phyloP scores from a whole-genome alignment of 2,797 vertebrate species.

The Zonotrichia albicollis region DNA sequence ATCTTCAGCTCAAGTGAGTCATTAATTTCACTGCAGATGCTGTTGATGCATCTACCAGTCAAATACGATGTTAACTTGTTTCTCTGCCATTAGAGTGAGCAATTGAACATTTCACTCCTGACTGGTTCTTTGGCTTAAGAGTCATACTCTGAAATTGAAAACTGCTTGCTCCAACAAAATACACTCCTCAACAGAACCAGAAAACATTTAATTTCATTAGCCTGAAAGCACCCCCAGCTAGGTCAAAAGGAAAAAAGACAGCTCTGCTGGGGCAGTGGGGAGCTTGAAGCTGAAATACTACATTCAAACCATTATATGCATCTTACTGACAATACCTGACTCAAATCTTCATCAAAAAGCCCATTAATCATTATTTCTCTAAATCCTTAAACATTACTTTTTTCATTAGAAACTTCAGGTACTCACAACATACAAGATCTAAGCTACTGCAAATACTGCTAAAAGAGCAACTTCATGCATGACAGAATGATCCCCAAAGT shows the following conservation, averaged over 20 bases:
- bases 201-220: slow-evolving; percentile 28
- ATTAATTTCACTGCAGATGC: slow-evolving; percentile 62
- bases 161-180: slow-evolving; percentile 44
- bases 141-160: slow-evolving; percentile 32
- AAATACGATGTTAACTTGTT: slow-evolving; percentile 64
- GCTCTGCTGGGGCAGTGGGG: background rate
- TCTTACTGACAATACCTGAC: background rate
- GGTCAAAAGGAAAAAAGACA: background rate
- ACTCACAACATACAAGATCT: background rate
- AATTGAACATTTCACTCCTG: slow-evolving; percentile 56
- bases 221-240: background rate
- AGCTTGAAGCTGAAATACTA: background rate
- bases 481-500: background rate
- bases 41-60: slow-evolving; percentile 64
- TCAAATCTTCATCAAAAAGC: background rate
- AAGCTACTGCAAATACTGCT: background rate
- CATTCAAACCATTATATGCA: background rate
- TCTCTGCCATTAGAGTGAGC: slow-evolving; percentile 39
- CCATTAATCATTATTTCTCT: background rate
- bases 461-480: background rate
- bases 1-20: slow-evolving; percentile 61
- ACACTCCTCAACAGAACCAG: background rate
- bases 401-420: background rate
- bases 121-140: slow-evolving; percentile 24
- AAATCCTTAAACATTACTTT: background rate